These are phyloP conservation scores for Hippocampus comes DNA, from an alignment of 2,113 vertebrate species.

Conservation along the genomic window DNA sequence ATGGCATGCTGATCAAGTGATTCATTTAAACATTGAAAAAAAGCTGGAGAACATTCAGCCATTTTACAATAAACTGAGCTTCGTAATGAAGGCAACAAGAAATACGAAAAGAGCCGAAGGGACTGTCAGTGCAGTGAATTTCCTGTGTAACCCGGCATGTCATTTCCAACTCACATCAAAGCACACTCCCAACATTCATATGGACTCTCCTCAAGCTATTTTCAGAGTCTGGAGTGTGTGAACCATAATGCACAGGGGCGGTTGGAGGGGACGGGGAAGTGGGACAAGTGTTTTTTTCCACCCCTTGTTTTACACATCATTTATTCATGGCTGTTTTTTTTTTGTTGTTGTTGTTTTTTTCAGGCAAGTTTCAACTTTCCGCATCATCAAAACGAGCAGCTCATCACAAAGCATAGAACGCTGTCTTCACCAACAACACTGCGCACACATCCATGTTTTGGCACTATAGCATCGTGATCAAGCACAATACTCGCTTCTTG, in stretches of 20 bases:
- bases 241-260: conserved; percentile 7
- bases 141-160: not conserved
- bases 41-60: conserved; percentile 3
- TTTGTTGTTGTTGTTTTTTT: not conserved
- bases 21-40: conserved; percentile 22
- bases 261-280: conserved; percentile 4
- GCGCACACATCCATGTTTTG: conserved; percentile 1
- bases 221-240: not conserved
- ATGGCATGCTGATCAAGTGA: conserved; percentile 38
- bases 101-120: not conserved
- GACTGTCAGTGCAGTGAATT: not conserved
- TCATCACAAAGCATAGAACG: not conserved
- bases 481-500: conserved; percentile 31
- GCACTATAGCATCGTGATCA: conserved; percentile 11
- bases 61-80: not conserved
- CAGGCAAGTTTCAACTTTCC: conserved; percentile 11
- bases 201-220: conserved; percentile 10
- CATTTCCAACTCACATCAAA: conserved; percentile 3
- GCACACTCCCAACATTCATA: not conserved
- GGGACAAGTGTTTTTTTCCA: conserved; percentile 11
- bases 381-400: conserved; percentile 12
- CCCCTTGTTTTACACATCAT: conserved; percentile 14
- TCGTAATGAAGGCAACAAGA: not conserved
- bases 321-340: conserved; percentile 25
- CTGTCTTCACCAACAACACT: conserved; percentile 1